phyloP scores from a whole-genome alignment of 2,797 vertebrate species.

The Spinus pinus region DNA sequence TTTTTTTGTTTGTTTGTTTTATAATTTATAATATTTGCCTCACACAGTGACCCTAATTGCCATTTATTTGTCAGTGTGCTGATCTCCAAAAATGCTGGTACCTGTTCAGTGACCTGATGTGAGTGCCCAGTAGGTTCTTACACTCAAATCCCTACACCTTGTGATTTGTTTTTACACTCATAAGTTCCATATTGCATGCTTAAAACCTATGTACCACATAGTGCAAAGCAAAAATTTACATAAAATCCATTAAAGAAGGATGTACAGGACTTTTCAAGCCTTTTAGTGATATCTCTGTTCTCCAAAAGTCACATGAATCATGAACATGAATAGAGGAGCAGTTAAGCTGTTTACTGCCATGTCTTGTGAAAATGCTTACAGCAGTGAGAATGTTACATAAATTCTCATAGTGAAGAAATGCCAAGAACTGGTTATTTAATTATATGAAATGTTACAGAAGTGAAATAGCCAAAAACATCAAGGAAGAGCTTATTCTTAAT shows the following conservation, averaged over 20 bases:
- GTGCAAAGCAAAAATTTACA: neutral
- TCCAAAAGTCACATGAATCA: neutral
- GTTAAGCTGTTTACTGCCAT: neutral
- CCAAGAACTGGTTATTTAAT: neutral
- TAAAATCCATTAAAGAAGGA: neutral
- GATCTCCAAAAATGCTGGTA: neutral
- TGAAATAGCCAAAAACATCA: neutral
- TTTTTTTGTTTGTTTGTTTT: neutral
- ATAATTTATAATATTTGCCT: neutral
- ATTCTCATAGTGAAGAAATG: neutral
- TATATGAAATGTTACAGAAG: neutral
- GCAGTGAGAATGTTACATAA: neutral
- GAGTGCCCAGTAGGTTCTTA: neutral
- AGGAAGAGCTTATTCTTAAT: neutral
- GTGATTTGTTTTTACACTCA: fast-evolving
- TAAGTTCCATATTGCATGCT: neutral
- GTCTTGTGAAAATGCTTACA: neutral
- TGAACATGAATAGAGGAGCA: neutral
- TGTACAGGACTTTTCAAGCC: neutral
- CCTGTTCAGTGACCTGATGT: neutral
- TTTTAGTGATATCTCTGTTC: neutral
- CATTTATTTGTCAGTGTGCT: neutral
- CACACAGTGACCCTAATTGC: neutral
- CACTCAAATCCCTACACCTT: neutral
- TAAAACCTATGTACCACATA: neutral